Base-by-base conservation (phyloP, 2,888 invertebrate species). In the Folsomia candida region DNA sequence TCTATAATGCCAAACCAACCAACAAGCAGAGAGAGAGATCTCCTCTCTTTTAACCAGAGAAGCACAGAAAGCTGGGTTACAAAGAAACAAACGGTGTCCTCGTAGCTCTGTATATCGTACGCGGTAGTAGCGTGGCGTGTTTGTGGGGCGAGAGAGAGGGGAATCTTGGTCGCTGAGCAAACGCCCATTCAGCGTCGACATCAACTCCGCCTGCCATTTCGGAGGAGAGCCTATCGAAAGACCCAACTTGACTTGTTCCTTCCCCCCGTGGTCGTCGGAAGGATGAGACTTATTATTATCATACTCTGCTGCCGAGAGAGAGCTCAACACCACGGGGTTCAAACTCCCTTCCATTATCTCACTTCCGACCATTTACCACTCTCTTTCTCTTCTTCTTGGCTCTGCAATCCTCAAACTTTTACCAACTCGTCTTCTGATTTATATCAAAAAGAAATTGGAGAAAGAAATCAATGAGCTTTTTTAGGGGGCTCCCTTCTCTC, bases 321-420 rank as follows among this genome's bases (percentile, higher is more conserved):
- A 62, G 20, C n/a, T 62, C 26, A 20, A 62, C 20, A 37, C 51
- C 51, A 27, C 57, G 11, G 24, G 28, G 63, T 24, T 29, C 68
- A 29, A 60, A 61, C 70, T 68, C 66, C 67, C 62, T 51, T 62
- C 70, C 70, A 69, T 70, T 66, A 66, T 66, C 70, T 61, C 61
- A 70, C 70, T 70, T 70, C 70, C 70, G 65, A 58, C 66, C 54
- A 27, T 22, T 54, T 62, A 58, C 28, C 37, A 28, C 68, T 63
- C 28, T 37, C 1, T 37, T 14, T 37, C 37, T 37, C 37, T 37
- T 37, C 14, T 37, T 37, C 37, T n/a, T n/a, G n/a, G n/a, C n/a
- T n/a, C 37, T 37, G 4, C 37, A 54, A 54, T 54, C 20, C 54
- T 14, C 54, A 54, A 54, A 54, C 54, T 54, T 20, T 4, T 6